Conservation (phyloP, 2,113 vertebrate genomes). For the Podarcis raffonei region DNA sequence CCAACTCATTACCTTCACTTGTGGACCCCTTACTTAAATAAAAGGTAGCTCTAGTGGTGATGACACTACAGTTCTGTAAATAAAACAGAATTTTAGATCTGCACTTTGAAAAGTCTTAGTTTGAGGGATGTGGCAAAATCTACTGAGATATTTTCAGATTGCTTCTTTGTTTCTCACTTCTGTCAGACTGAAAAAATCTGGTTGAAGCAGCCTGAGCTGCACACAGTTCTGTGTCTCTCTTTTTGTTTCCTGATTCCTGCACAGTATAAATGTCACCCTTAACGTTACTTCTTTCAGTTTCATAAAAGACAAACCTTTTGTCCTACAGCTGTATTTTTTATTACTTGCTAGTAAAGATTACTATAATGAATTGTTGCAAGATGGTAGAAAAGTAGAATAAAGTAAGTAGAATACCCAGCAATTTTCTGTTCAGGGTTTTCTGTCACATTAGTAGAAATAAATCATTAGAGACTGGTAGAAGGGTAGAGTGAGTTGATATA, state of each 20-base stretch:
- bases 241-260: conserved; percentile 14
- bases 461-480: conserved; percentile 54
- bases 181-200: conserved; percentile 1
- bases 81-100: background rate
- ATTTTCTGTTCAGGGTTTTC: conserved; percentile 43
- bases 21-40: background rate
- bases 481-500: conserved; percentile 39
- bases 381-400: conserved; percentile 31
- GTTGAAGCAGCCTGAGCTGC: background rate
- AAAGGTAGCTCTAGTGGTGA: background rate
- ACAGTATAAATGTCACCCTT: conserved; percentile 18
- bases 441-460: conserved; percentile 47
- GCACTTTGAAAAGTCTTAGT: background rate
- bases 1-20: no score
- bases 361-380: conserved; percentile 37
- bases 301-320: conserved; percentile 4
- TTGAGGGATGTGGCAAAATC: background rate
- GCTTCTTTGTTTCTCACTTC: background rate
- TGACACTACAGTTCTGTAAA: background rate
- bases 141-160: background rate
- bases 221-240: background rate
- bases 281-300: conserved; percentile 29
- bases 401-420: background rate
- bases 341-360: conserved; percentile 10
- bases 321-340: background rate